A percentile compares a stretch with the other conserved stretches of the same genome.
Conservation (phyloP, 2,797 vertebrate genomes). For the Clarias platycephalus region DNA sequence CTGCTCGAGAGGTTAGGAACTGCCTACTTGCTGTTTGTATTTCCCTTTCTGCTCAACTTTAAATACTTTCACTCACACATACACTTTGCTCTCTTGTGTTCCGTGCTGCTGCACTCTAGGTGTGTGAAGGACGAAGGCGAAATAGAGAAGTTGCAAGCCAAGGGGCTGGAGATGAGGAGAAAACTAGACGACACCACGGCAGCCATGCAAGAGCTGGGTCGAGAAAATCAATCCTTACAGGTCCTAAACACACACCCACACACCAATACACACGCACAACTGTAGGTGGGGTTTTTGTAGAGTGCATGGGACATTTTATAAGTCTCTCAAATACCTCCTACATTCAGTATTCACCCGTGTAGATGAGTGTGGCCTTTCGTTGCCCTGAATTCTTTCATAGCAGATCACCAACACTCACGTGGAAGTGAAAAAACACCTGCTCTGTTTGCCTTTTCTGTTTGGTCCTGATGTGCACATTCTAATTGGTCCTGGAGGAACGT, state of each 20-base stretch:
- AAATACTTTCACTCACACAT: background rate
- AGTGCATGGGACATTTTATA: background rate
- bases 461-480: background rate
- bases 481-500: no score
- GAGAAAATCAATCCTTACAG: conserved; percentile 97
- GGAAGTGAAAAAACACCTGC: background rate
- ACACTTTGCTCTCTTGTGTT: background rate
- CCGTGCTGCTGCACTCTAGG: conserved; percentile 64
- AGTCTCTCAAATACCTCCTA: background rate
- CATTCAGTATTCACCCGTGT: background rate
- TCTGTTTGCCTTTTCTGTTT: background rate
- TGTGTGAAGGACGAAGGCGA: conserved; percentile 95
- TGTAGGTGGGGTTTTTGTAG: background rate
- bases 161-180: conserved; percentile 88
- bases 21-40: background rate
- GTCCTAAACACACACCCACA: conserved; percentile 61
- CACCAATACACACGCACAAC: background rate
- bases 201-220: conserved; percentile 95
- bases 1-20: conserved; percentile 86
- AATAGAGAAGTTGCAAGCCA: conserved; percentile 94
- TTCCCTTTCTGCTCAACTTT: background rate
- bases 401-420: background rate
- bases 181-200: conserved; percentile 96
- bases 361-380: background rate
- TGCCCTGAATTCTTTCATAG: background rate